Evolutionary conservation across 1,140 invertebrate species (phyloP), one percentile per base, ranked within the genome.

Genomic region (Zaprionus gabonicus): DNA sequence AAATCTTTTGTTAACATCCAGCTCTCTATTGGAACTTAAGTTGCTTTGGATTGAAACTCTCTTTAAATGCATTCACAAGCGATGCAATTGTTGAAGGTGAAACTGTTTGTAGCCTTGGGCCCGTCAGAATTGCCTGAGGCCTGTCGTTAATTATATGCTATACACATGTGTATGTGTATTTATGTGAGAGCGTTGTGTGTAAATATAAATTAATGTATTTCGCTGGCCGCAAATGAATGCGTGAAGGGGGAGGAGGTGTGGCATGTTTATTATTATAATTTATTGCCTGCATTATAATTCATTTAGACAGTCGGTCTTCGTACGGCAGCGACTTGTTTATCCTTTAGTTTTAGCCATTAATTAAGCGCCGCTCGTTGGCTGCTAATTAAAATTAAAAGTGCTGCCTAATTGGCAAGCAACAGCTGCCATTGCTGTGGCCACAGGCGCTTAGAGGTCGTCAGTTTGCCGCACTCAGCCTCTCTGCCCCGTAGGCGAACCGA

Each of bases 381-480:
- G 75, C 84, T 87, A 87, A 87, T 87, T 87, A 87, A 87, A 88
- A 87, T 87, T 87, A 74, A 88, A 87, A 87, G 84, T 88, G 73
- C 73, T 53, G 78, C 83, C 71, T 86, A 86, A 86, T 86, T 86
- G 82, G 83, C 76, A 46, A 83, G 71, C 82, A 86, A 80, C 82
- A 86, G 83, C 83, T 80, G 82, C 67, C 41, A 15, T 73, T 36
- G 31, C 41, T 41, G 25, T 34, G 9, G 31, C 31, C 31, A 34
- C 31, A 34, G 31, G 31, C 31, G 31, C 31, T 34, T 34, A 10
- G 31, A 34, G 31, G 31, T 34, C 9, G 31, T 9, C 31, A 31
- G 31, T 9, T 31, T 9, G 31, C 31, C 31, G 10, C 31, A 20
- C 20, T 20, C 20, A 20, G 31, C 9, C 31, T 9, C 4, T 15